Percentiles rank a stretch among this genome's conserved stretches.
Evolutionary conservation across 1,140 invertebrate genomes (phyloP).

Genomic region (Onthophagus taurus): DNA sequence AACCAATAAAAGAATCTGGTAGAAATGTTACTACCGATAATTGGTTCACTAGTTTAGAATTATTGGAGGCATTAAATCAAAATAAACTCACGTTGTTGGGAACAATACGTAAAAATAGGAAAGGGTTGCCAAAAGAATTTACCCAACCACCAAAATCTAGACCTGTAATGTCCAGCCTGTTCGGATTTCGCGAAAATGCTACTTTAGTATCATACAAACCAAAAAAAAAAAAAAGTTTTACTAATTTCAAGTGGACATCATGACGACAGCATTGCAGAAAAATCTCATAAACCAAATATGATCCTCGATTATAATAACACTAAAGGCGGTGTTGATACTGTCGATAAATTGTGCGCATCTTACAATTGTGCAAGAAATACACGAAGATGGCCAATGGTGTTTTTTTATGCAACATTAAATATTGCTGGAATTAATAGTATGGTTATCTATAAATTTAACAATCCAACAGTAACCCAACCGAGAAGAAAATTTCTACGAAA

Average conservation of each 20-base stretch:
- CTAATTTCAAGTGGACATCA: no score
- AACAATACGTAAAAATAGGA: neutral
- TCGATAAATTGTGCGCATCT: conserved; percentile 31
- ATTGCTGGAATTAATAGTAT: conserved; percentile 26
- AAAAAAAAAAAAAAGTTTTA: no score
- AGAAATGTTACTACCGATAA: neutral
- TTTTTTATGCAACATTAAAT: conserved; percentile 42
- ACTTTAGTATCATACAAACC: no score
- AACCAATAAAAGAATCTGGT: neutral
- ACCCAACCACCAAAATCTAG: neutral
- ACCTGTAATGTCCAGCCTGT: neutral
- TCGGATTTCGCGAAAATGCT: neutral
- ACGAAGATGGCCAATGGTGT: conserved; percentile 42
- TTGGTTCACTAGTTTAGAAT: neutral
- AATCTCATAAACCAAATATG: conserved; percentile 32
- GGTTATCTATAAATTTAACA: no score
- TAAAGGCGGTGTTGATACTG: conserved; percentile 36
- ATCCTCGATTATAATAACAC: conserved; percentile 37
- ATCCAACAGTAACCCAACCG: no score
- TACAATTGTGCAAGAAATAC: conserved; percentile 35
- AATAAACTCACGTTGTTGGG: neutral
- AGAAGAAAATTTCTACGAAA: no score
- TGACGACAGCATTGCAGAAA: neutral
- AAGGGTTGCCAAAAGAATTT: neutral
- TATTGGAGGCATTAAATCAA: neutral